Base-by-base conservation (phyloP, 2,888 invertebrate species). In the Eretmocerus hayati region DNA sequence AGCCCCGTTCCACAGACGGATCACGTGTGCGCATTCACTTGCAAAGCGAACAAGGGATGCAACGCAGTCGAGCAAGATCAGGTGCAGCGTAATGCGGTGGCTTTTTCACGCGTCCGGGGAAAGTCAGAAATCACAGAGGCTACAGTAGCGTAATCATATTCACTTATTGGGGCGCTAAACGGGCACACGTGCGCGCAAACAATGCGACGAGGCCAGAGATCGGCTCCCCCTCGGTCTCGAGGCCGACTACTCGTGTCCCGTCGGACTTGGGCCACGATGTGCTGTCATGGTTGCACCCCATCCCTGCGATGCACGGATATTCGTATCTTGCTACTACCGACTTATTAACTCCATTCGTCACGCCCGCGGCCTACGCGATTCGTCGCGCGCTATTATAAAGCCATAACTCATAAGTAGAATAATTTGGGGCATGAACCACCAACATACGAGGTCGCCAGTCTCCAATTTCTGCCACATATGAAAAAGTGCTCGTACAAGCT, bases 291-390 rank as follows among this genome's bases (percentile, higher is more conserved):
- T n/a, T n/a, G n/a, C n/a, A n/a, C n/a, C n/a, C n/a, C n/a, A n/a
- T n/a, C n/a, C n/a, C n/a, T n/a, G n/a, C n/a, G n/a, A n/a, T n/a
- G n/a, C n/a, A n/a, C n/a, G n/a, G n/a, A n/a, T n/a, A n/a, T n/a
- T n/a, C n/a, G n/a, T n/a, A n/a, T n/a, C n/a, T n/a, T n/a, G n/a
- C n/a, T n/a, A n/a, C n/a, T n/a, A n/a, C n/a, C n/a, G n/a, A n/a
- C 52, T 56, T 57, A 55, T 60, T 58, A 58, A 41, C 33, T 30
- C 36, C 36, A 61, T 62, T 60, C 53, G 61, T 54, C 53, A 58
- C 45, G 46, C 53, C 35, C 15, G 38, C 8, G 21, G 26, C 9
- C 20, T 32, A n/a, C 3, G 8, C 5, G 3, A 23, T 42, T 39
- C 23, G 36, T 23, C 22, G 4, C 18, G 43, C 46, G 35, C 33